Percentiles rank a stretch among this genome's conserved stretches.
phyloP scores from a whole-genome alignment of 2,888 invertebrate species.

The Thecophora atra region DNA sequence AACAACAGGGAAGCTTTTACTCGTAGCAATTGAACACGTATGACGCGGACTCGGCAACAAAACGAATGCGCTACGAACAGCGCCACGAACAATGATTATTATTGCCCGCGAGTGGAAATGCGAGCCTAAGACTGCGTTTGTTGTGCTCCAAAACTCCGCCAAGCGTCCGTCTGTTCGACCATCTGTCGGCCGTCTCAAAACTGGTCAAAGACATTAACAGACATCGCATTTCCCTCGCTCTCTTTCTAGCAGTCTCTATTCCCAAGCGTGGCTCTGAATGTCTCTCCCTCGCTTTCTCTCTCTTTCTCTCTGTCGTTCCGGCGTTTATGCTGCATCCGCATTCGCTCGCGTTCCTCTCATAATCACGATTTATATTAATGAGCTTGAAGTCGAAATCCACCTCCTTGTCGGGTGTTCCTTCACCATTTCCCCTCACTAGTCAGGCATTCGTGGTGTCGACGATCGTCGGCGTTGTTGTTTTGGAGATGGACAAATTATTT shows the following conservation, averaged over 20 bases:
- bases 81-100: slow-evolving; percentile 46
- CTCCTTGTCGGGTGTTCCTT: slow-evolving; percentile 28
- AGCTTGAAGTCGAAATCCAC: slow-evolving; percentile 46
- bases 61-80: slow-evolving; percentile 13
- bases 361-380: slow-evolving; percentile 53
- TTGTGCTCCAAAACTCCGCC: not conserved
- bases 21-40: slow-evolving; percentile 24
- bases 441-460: slow-evolving; percentile 21
- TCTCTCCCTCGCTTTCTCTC: not conserved
- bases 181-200: not conserved
- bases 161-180: not conserved
- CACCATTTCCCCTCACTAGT: slow-evolving; percentile 7
- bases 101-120: slow-evolving; percentile 43
- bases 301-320: not conserved
- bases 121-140: not conserved
- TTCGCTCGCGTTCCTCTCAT: slow-evolving; percentile 40
- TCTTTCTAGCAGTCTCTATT: not conserved
- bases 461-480: slow-evolving; percentile 34
- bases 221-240: too few relatives aligned
- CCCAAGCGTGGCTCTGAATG: not conserved
- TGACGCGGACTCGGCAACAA: slow-evolving; percentile 1
- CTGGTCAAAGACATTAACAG: too few relatives aligned
- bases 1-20: slow-evolving; percentile 1
- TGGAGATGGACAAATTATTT: slow-evolving; percentile 50
- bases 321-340: slow-evolving; percentile 16